Evolutionary conservation across 2,113 vertebrate genomes (phyloP).

Genomic region (Aptenodytes patagonicus): DNA sequence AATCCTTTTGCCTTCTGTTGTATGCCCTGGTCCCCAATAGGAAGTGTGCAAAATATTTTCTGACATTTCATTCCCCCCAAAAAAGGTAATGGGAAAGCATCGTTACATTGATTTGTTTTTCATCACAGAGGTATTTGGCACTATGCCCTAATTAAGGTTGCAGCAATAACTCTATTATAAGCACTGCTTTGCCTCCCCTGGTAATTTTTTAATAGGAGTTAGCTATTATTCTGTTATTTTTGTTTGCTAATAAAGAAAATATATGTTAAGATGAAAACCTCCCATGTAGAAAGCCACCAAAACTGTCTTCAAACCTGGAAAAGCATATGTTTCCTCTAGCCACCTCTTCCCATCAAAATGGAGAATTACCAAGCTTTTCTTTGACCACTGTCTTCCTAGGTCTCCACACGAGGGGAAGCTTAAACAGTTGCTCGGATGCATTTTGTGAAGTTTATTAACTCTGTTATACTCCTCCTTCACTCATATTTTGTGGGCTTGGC

Average conservation of each 20-base stretch:
- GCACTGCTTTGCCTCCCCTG: background rate
- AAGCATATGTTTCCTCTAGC: background rate
- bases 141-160: background rate
- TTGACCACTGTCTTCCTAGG: background rate
- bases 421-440: background rate
- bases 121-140: conserved; percentile 18
- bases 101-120: background rate
- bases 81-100: background rate
- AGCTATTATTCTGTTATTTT: background rate
- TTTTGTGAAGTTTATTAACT: background rate
- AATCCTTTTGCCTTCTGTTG: background rate
- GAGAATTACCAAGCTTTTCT: background rate
- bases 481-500: background rate
- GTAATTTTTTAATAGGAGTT: conserved; percentile 8
- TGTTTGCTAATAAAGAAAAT: conserved; percentile 17
- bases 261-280: background rate
- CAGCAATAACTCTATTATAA: background rate
- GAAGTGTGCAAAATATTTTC: background rate
- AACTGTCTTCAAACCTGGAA: background rate
- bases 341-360: background rate
- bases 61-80: background rate
- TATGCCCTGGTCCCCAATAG: background rate
- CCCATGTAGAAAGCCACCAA: background rate
- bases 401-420: background rate
- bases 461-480: background rate